Evolutionary conservation across 2,113 vertebrate species (phyloP), one percentile per base, ranked within the genome.

Genomic region (Scophthalmus maximus): DNA sequence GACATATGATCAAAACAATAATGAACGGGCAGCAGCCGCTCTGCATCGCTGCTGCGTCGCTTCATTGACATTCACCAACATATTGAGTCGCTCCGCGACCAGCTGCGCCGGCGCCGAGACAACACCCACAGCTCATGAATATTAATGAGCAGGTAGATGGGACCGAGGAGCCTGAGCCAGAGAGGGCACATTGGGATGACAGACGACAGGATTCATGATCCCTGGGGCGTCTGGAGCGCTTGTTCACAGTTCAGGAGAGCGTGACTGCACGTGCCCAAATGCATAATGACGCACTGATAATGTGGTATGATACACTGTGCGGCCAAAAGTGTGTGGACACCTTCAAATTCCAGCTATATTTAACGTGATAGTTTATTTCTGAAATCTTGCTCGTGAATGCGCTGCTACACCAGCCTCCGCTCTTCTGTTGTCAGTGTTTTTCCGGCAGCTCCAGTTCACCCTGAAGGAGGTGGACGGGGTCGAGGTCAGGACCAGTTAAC

Each of bases 71-170:
- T 60, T 77, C 27, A 15, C 30, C 71, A 25, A 36, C 68, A 57
- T 25, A 53, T 22, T 0, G 12, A 67, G 77, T 22, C 49, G 0
- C 26, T 23, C 17, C 44, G 56, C 25, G 40, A 30, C 51, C 73
- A 65, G 76, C 61, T 64, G 73, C 58, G 27, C 23, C 62, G 4
- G 17, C 25, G 38, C n/a, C 25, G 18, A 27, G 58, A 55, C 18
- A 68, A 50, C 50, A 20, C 82, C 79, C 76, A 55, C 66, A 7
- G 40, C n/a, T 78, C 79, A 76, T 89, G 83, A 84, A 89, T 89
- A 83, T 88, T 76, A 68, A 86, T 49, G 83, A 82, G 70, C 65
- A 30, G 50, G 57, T 65, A 42, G 67, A 64, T 14, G 67, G 26
- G 73, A 73, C 49, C 2, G 60, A 58, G 56, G 60, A 32, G 44